Percentiles rank a stretch among this genome's conserved stretches.
phyloP scores from a whole-genome alignment of 2,888 invertebrate genomes.

The Lithophane leautieri region DNA sequence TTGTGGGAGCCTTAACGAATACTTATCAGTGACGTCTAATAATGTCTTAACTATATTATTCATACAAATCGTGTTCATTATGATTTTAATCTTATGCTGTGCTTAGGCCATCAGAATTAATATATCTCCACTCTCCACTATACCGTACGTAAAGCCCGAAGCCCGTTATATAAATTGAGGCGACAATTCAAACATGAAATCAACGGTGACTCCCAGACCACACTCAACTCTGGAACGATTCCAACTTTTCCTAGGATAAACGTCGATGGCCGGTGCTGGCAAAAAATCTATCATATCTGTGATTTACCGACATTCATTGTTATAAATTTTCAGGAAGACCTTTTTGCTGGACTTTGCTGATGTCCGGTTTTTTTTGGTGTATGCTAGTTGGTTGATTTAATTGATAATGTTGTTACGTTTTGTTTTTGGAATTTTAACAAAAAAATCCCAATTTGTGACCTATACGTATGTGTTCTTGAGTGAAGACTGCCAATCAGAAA shows the following conservation, averaged over 20 bases:
- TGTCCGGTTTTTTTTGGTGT: conserved; percentile 14
- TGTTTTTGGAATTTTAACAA: background rate
- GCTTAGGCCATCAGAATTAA: background rate
- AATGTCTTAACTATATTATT: background rate
- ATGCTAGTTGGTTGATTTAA: conserved; percentile 13
- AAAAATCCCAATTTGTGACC: background rate
- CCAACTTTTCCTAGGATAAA: conserved; percentile 70
- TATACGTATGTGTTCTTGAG: background rate
- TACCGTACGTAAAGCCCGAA: conserved; percentile 22
- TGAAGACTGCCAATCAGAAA: background rate
- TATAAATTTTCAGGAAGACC: conserved; percentile 54
- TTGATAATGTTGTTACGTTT: background rate
- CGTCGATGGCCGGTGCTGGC: conserved; percentile 66
- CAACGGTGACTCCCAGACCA: conserved; percentile 67
- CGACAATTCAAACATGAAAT: conserved; percentile 69
- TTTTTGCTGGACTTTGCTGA: conserved; percentile 37
- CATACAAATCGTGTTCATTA: background rate
- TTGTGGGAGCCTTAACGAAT: too few species aligned
- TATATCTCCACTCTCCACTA: conserved; percentile 7
- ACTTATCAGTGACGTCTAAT: too few species aligned
- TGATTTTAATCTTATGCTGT: background rate
- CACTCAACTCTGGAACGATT: conserved; percentile 68
- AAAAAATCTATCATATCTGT: conserved; percentile 69
- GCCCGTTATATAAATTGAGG: conserved; percentile 53
- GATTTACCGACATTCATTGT: conserved; percentile 52